phyloP scores from a whole-genome alignment of 1,140 invertebrate genomes.

The Mylabris phalerata region DNA sequence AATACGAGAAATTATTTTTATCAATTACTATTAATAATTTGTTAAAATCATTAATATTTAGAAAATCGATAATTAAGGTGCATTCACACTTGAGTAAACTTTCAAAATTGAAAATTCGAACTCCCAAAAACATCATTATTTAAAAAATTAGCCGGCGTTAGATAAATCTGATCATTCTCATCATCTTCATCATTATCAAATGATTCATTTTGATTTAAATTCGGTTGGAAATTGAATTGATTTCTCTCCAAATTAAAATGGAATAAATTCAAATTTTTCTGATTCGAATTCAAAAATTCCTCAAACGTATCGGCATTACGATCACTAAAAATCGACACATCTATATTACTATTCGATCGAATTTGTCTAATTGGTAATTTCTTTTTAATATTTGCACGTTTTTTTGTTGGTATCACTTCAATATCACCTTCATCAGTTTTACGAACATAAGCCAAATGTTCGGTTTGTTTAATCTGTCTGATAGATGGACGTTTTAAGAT shows the following conservation, averaged over 20 bases:
- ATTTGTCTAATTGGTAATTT: constrained; percentile 2
- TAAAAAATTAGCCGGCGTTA: too few relatives aligned
- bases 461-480: constrained; percentile 27
- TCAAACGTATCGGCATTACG: constrained; percentile 29
- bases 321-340: constrained; percentile 35
- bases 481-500: constrained; percentile 32
- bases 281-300: constrained; percentile 27
- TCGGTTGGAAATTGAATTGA: constrained; percentile 8
- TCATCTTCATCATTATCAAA: background rate
- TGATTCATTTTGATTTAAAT: constrained; percentile 2
- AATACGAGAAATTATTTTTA: too few relatives aligned
- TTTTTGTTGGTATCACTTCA: constrained; percentile 20
- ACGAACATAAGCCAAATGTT: constrained; percentile 25
- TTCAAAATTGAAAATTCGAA: too few relatives aligned
- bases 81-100: too few relatives aligned
- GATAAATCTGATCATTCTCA: background rate
- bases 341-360: constrained; percentile 10
- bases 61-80: too few relatives aligned
- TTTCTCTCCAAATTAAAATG: constrained; percentile 18
- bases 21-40: too few relatives aligned
- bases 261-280: constrained; percentile 26
- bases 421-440: constrained; percentile 27
- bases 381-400: constrained; percentile 5
- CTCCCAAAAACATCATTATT: too few relatives aligned
- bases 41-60: too few relatives aligned